Evolutionary conservation across 2,797 vertebrate species (phyloP), one percentile per base, ranked within the genome.

Genomic region (Esox masquinongy): DNA sequence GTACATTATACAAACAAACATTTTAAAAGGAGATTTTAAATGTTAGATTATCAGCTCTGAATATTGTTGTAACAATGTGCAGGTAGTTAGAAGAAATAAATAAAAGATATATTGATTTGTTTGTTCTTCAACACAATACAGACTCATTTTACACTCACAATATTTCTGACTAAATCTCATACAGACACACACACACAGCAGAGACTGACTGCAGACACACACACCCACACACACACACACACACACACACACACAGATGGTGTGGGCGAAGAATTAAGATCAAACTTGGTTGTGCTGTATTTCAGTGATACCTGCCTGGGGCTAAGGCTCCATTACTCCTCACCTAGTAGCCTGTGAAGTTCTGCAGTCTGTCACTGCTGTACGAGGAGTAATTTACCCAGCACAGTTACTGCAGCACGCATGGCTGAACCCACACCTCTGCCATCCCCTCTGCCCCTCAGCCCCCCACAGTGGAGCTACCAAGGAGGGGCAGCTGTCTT

Each of bases 351-450:
- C 5, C 71, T 66, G 68, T 70, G 49, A 74, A 61, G 1, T 47
- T 73, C 77, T 81, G 78, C 61, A 64, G 39, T 75, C 67, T 70
- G 64, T 75, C 76, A 70, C 29, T 72, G 74, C 70, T 81, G 82
- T 77, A 82, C 80, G 79, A 86, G 71, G 69, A 70, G 64, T 49
- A 49, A 47, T 80, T 86, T 77, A 78, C 71, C 73, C 77, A 69
- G 69, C 61, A 43, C 80, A 63, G 64, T 64, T 63, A 63, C 74
- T 76, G 51, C 43, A 36, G 29, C 66, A 72, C 26, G 12, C 29
- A 69, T 49, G 68, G 70, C 63, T 26, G 66, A 22, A 49, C 53
- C 19, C 59, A 36, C 61, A 19, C 29, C 16, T 47, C 2, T 5
- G 31, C 43, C 39, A 31, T 6, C 61, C 63, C 59, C 47, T 39